These are phyloP conservation scores for Archips crataeganus DNA, from an alignment of 2,888 invertebrate genomes.

Conservation along the genomic window DNA sequence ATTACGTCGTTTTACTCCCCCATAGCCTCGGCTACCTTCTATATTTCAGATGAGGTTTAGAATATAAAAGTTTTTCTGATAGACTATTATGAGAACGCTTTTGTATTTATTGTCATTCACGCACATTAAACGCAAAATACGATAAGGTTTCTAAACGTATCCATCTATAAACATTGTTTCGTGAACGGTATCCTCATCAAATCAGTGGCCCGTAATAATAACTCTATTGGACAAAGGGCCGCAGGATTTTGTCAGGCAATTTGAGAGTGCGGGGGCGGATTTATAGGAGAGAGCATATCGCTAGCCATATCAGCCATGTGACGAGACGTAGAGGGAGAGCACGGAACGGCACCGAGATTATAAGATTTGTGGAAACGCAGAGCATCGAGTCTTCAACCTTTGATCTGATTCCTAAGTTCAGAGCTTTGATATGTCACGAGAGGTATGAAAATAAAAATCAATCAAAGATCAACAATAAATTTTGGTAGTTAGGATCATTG, in stretches of 20 bases:
- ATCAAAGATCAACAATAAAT: neutral
- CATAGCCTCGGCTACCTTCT: slow-evolving; percentile 53
- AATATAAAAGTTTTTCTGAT: neutral
- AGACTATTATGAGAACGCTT: neutral
- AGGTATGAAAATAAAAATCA: neutral
- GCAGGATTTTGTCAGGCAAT: slow-evolving; percentile 74
- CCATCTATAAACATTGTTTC: slow-evolving; percentile 11
- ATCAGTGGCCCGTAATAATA: slow-evolving; percentile 78
- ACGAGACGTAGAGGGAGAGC: slow-evolving; percentile 49
- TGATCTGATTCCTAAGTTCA: slow-evolving; percentile 10
- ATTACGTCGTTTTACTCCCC: slow-evolving; percentile 75
- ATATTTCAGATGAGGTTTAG: slow-evolving; percentile 7
- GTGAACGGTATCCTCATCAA: slow-evolving; percentile 63
- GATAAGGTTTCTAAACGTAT: neutral
- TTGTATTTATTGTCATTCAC: neutral
- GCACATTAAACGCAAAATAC: neutral
- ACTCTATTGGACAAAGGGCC: slow-evolving; percentile 76
- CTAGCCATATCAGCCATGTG: slow-evolving; percentile 45
- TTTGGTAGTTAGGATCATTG: neutral
- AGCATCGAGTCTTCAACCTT: slow-evolving; percentile 19
- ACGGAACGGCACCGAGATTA: slow-evolving; percentile 29
- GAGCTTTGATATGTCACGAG: neutral
- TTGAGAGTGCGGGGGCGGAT: slow-evolving; percentile 68
- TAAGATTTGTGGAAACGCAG: slow-evolving; percentile 35
- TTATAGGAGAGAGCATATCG: slow-evolving; percentile 52